Evolutionary conservation across 2,113 vertebrate species (phyloP), one percentile per base, ranked within the genome.

Genomic region (Empidonax alnorum): DNA sequence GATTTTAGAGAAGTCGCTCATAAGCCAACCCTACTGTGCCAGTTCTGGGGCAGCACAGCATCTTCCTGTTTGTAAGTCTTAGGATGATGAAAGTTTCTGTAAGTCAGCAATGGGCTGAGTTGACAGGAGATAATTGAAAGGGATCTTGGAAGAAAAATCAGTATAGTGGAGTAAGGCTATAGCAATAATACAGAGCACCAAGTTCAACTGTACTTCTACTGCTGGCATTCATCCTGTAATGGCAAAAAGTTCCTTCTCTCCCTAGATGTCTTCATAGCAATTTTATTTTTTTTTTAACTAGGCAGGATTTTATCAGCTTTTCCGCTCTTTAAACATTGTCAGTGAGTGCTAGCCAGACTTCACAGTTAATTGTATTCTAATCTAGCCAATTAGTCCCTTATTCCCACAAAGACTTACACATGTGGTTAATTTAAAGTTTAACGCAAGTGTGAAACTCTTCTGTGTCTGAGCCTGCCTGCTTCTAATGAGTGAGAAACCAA

Each of bases 371-470:
- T 96, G 94, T 95, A 96, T 93, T 95, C 85, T 96, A 97, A 96
- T 97, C 83, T 96, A 78, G 46, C 73, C 96, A 93, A 95, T 95
- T 97, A 97, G 80, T 95, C 95, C 88, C 94, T 37, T 90, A 94
- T 96, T 96, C 96, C 96, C 95, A 93, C 35, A 84, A 90, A 96
- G 96, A 84, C 76, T 96, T 95, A 95, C 94, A 94, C 94, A 96
- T 96, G 92, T 94, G 92, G 85, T 95, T 97, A 96, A 96, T 96
- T 96, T 95, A 96, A 96, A 96, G 76, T 96, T 96, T 93, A 94
- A 67, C 1, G 2, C 69, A 69, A 93, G 53, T 95, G 84, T 90
- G 95, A 95, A 97, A 96, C 83, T 96, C 83, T 93, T 89, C 94
- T 78, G 58, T 73, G 86, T 58, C 85, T 90, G 52, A 96, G 84